These are phyloP conservation scores for Lochmaea crataegi DNA, from an alignment of 2,888 invertebrate species.

Conservation along the genomic window DNA sequence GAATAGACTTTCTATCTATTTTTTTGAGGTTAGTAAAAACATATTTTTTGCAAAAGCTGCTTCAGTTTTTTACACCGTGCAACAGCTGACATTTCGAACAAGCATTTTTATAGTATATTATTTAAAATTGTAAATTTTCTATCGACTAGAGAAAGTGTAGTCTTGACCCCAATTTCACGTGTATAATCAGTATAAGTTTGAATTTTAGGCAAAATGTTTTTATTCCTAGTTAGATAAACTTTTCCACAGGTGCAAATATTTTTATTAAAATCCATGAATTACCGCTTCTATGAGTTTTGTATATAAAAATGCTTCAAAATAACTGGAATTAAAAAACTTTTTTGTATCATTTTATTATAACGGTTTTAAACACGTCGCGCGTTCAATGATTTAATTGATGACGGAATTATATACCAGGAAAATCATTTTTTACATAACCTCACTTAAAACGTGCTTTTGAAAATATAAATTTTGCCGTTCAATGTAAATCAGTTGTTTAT, in stretches of 20 bases:
- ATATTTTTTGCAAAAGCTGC: slow-evolving; percentile 28
- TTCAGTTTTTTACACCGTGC: slow-evolving; percentile 15
- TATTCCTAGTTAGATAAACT: neutral
- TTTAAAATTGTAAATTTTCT: slow-evolving; percentile 5
- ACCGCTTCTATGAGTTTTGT: no score
- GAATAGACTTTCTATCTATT: slow-evolving; percentile 44
- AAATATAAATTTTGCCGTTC: no score
- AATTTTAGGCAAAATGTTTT: neutral
- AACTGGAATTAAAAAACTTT: neutral
- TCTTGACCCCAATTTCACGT: slow-evolving; percentile 10
- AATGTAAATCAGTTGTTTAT: no score
- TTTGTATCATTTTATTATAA: neutral
- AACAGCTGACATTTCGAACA: slow-evolving; percentile 11
- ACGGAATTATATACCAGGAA: neutral
- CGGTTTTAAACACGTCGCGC: neutral
- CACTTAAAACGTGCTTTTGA: neutral
- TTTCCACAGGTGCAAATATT: neutral
- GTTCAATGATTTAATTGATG: neutral
- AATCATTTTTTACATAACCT: neutral
- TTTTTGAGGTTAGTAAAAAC: slow-evolving; percentile 20
- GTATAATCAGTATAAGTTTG: neutral
- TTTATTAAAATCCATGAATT: no score
- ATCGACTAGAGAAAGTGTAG: slow-evolving; percentile 15
- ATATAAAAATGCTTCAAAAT: neutral
- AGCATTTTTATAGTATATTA: neutral